A percentile compares a stretch with the other conserved stretches of the same genome.
phyloP scores from a whole-genome alignment of 2,888 invertebrate species.

The Drosophila recens region DNA sequence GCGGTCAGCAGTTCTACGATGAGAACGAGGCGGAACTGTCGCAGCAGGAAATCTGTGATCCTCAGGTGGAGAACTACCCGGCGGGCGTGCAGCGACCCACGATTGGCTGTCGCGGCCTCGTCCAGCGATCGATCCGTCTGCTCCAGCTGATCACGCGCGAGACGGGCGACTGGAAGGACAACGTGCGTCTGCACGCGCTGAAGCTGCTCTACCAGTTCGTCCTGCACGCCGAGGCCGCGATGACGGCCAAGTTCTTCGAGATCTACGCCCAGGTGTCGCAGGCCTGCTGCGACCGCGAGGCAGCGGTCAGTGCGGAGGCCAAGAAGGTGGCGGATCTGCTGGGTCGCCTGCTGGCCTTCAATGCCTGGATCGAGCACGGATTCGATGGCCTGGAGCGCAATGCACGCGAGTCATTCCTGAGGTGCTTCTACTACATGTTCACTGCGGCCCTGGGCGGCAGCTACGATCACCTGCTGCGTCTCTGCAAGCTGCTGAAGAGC shows the following conservation, averaged over 20 bases:
- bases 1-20: constrained; percentile 91
- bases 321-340: constrained; percentile 82
- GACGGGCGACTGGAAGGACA: constrained; percentile 84
- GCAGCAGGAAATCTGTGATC: constrained; percentile 91
- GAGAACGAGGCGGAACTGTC: constrained; percentile 96
- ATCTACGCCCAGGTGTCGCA: constrained; percentile 82
- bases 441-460: constrained; percentile 58
- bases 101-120: constrained; percentile 93
- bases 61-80: constrained; percentile 91
- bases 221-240: constrained; percentile 83
- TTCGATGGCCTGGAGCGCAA: constrained; percentile 80
- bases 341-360: constrained; percentile 82
- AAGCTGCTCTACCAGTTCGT: constrained; percentile 84
- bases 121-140: constrained; percentile 88
- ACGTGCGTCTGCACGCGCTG: constrained; percentile 84
- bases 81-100: constrained; percentile 90
- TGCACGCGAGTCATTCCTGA: constrained; percentile 79
- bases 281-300: constrained; percentile 80
- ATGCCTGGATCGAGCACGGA: constrained; percentile 83
- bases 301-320: constrained; percentile 76
- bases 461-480: constrained; percentile 67
- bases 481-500: constrained; percentile 71
- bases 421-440: constrained; percentile 83
- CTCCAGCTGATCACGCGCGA: constrained; percentile 82
- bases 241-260: constrained; percentile 84